Conservation (phyloP, 2,888 invertebrate genomes). For the Orchesellides sinensis region DNA sequence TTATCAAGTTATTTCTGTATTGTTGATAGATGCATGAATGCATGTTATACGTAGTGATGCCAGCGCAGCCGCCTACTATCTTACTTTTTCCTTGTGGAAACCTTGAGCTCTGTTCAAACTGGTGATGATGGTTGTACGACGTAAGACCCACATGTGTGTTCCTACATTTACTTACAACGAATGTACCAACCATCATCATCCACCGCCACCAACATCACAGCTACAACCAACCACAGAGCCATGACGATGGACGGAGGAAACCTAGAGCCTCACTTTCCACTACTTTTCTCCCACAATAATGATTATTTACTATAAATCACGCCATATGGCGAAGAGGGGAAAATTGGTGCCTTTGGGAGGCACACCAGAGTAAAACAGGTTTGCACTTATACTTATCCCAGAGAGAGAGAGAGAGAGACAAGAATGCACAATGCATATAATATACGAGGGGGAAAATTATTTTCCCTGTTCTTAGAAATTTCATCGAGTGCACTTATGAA, state of each 20-base stretch:
- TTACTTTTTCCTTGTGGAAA: background rate
- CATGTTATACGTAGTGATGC: background rate
- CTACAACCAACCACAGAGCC: background rate
- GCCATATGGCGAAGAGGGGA: constrained; percentile 70
- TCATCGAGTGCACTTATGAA: too few relatives aligned
- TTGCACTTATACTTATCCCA: too few relatives aligned
- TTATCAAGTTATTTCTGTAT: background rate
- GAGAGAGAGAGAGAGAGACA: background rate
- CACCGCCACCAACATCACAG: too few relatives aligned
- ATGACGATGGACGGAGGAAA: too few relatives aligned
- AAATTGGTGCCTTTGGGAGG: constrained; percentile 21
- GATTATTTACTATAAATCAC: constrained; percentile 72
- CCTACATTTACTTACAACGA: too few relatives aligned
- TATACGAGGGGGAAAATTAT: too few relatives aligned
- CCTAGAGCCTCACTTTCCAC: background rate
- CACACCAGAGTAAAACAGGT: background rate
- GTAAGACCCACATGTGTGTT: background rate
- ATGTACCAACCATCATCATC: too few relatives aligned
- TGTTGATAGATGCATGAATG: too few relatives aligned
- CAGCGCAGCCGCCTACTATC: background rate
- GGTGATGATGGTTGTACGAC: background rate
- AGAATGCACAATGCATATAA: background rate
- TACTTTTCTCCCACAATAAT: constrained; percentile 38
- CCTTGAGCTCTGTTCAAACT: background rate
- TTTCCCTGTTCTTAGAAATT: too few relatives aligned